These are phyloP conservation scores for Vanacampus margaritifer DNA, from an alignment of 2,113 vertebrate species.

Conservation along the genomic window DNA sequence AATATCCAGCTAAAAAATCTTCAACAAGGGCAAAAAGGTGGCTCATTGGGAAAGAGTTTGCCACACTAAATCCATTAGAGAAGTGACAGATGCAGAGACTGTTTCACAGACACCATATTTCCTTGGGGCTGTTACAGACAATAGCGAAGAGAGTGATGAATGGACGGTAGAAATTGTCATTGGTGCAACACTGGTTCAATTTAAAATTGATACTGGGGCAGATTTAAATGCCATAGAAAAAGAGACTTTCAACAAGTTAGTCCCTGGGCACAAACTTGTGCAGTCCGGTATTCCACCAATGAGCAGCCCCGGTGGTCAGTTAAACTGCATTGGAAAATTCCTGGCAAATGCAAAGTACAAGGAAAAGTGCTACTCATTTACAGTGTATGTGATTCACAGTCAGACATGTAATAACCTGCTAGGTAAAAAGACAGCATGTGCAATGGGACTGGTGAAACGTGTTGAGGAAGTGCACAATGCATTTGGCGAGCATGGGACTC, in stretches of 20 bases:
- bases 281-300: not conserved
- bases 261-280: not conserved
- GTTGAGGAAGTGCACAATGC: not conserved
- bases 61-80: no score
- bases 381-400: no score
- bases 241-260: not conserved
- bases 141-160: no score
- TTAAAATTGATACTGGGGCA: no score
- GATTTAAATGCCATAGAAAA: not conserved
- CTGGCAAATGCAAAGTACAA: not conserved
- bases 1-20: no score
- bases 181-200: not conserved
- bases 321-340: not conserved
- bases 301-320: not conserved
- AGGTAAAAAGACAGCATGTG: not conserved
- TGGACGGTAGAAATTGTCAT: no score
- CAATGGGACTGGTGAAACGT: not conserved
- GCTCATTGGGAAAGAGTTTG: no score
- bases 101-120: no score
- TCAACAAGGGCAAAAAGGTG: no score
- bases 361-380: not conserved
- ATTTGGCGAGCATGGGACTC: not conserved
- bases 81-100: no score
- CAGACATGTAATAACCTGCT: not conserved
- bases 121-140: no score